Conservation (phyloP, 2,888 invertebrate species). For the Nowickia ferox region DNA sequence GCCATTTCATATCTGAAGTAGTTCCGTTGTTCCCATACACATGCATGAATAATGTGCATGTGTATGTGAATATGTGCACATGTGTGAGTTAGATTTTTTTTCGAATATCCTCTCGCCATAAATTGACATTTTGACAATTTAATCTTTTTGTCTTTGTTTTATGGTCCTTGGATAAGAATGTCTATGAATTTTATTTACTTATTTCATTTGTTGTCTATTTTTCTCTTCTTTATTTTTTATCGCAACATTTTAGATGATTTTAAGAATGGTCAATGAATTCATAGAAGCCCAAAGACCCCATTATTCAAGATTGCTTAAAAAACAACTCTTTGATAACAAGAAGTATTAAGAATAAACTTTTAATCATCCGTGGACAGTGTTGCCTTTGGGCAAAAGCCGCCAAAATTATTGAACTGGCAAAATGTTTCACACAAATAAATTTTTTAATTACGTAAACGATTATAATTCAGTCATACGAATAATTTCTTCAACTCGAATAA, state of each 20-base stretch:
- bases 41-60: background rate
- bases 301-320: background rate
- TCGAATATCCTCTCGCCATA: background rate
- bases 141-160: slow-evolving; percentile 38
- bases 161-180: slow-evolving; percentile 16
- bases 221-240: background rate
- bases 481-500: too few species aligned
- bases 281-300: background rate
- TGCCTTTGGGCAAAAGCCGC: too few species aligned
- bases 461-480: too few species aligned
- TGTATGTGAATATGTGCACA: background rate
- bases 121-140: slow-evolving; percentile 57
- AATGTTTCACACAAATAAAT: too few species aligned
- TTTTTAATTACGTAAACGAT: too few species aligned
- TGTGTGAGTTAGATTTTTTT: background rate
- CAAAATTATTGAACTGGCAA: too few species aligned
- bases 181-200: slow-evolving; percentile 3
- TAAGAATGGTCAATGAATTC: background rate
- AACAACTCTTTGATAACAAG: background rate
- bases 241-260: background rate
- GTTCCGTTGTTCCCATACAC: background rate
- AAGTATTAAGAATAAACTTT: background rate
- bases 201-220: background rate
- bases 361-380: too few species aligned
- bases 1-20: background rate